A percentile compares a stretch with the other conserved stretches of the same genome.
phyloP scores from a whole-genome alignment of 2,888 invertebrate genomes.

The Priocnemis perturbator region DNA sequence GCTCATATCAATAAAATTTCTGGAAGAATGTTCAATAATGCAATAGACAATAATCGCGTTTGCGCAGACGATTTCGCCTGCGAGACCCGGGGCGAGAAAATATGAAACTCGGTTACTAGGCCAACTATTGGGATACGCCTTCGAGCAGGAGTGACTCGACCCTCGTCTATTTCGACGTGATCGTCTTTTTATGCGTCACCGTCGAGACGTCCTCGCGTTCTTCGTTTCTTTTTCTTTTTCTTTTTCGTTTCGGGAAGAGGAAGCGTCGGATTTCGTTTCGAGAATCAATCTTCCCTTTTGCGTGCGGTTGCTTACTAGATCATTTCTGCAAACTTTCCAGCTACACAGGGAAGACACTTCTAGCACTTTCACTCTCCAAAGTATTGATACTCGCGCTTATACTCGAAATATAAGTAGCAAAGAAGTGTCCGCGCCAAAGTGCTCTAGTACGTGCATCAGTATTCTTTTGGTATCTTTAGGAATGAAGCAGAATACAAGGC shows the following conservation, averaged over 20 bases:
- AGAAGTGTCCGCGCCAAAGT: slow-evolving; percentile 8
- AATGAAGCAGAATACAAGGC: neutral
- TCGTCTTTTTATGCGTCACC: neutral
- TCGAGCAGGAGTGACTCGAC: slow-evolving; percentile 44
- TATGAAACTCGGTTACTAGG: slow-evolving; percentile 69
- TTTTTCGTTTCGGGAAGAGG: neutral
- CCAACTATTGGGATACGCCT: slow-evolving; percentile 69
- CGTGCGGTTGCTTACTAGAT: no score
- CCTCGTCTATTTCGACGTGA: slow-evolving; percentile 8
- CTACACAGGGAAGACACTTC: no score
- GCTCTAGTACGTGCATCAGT: no score
- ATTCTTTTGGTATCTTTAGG: no score
- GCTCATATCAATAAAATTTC: slow-evolving; percentile 68
- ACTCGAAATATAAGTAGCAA: slow-evolving; percentile 13
- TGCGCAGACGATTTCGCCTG: slow-evolving; percentile 47
- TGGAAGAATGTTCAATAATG: slow-evolving; percentile 69
- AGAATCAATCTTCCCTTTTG: neutral
- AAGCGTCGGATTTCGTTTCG: slow-evolving; percentile 1
- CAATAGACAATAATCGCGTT: slow-evolving; percentile 62
- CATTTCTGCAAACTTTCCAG: no score
- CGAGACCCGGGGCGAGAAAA: slow-evolving; percentile 59
- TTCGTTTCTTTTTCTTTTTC: no score
- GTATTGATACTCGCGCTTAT: no score
- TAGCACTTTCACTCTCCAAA: no score
- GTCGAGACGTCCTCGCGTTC: no score